These are phyloP conservation scores for Bruchidius siliquastri DNA, from an alignment of 2,888 invertebrate species.

Conservation along the genomic window DNA sequence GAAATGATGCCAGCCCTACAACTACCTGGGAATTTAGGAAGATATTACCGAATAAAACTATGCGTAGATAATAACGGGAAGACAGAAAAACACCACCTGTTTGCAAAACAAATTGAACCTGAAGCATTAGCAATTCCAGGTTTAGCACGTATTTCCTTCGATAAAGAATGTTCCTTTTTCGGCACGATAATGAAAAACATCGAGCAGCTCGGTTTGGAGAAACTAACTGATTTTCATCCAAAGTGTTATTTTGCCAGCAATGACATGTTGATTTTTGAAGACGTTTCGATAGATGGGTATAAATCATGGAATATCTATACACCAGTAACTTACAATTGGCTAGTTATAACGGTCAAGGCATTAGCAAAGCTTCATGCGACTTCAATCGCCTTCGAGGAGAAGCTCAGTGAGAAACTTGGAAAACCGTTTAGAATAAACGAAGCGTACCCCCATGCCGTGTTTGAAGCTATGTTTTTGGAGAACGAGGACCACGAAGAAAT, in stretches of 20 bases:
- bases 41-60: background rate
- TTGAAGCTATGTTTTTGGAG: constrained; percentile 15
- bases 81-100: background rate
- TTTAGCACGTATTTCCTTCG: background rate
- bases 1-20: background rate
- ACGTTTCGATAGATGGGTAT: background rate
- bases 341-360: background rate
- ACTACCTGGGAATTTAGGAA: background rate
- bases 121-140: background rate
- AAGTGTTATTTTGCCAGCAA: background rate
- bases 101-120: background rate
- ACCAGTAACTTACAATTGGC: background rate
- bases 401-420: constrained; percentile 19
- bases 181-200: background rate
- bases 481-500: background rate
- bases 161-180: background rate
- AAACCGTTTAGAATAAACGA: constrained; percentile 27
- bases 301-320: background rate
- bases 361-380: constrained; percentile 37
- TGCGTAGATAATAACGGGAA: background rate
- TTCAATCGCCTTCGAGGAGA: constrained; percentile 36
- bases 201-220: background rate
- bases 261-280: background rate
- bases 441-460: constrained; percentile 26
- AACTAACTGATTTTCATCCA: background rate